Evolutionary conservation across 2,113 vertebrate genomes (phyloP).

Genomic region (Epinephelus moara): DNA sequence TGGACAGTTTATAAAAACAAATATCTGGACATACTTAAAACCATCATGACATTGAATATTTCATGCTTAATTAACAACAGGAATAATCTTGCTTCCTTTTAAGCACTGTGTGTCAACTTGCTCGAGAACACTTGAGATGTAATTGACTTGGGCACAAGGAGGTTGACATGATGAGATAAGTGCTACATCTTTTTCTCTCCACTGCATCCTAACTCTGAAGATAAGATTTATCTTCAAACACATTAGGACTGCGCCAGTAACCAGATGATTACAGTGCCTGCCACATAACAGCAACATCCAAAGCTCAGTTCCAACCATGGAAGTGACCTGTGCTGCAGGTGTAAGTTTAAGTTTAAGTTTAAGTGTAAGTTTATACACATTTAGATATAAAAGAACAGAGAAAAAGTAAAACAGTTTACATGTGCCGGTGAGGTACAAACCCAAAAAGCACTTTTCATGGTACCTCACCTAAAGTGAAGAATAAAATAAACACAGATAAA

Average conservation of each 20-base stretch:
- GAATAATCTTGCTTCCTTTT: background rate
- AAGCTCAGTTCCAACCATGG: background rate
- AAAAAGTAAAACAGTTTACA: too few species aligned
- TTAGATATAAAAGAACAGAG: too few species aligned
- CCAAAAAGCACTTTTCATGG: too few species aligned
- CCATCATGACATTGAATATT: background rate
- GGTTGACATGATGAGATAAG: slow-evolving; percentile 4
- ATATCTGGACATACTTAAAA: background rate
- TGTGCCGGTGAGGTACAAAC: too few species aligned
- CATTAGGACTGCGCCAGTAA: background rate
- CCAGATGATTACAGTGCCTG: too few species aligned
- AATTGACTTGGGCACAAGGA: background rate
- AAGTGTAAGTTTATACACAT: too few species aligned
- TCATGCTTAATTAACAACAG: background rate
- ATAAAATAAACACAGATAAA: too few species aligned
- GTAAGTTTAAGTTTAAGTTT: too few species aligned
- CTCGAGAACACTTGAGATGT: too few species aligned
- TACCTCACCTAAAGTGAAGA: too few species aligned
- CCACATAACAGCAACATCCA: too few species aligned
- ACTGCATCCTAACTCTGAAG: too few species aligned
- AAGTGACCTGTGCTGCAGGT: background rate
- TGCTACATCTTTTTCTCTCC: background rate
- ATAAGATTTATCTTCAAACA: background rate
- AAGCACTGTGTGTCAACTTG: background rate
- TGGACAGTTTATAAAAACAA: background rate